Evolutionary conservation across 2,113 vertebrate species (phyloP), one percentile per base, ranked within the genome.

Genomic region (Cercocebus atys): DNA sequence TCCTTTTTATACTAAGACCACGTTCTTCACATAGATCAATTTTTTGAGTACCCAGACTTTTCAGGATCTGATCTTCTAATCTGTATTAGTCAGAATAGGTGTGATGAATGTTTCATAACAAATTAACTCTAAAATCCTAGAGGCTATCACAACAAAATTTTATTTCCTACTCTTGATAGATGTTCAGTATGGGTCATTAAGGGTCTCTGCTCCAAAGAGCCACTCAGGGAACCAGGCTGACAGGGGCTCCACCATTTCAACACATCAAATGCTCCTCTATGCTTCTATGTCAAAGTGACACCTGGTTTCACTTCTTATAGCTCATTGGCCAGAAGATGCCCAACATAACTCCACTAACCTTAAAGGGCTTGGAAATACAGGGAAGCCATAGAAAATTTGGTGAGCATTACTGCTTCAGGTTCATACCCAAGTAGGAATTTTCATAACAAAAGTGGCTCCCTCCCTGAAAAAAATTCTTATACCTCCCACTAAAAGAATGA

Each of bases 61-160:
- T 88, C 0, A 35, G n/a, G 40, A 52, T 87, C 45, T 43, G 35
- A 8, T 66, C 40, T 82, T 78, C 25, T 88, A 79, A 68, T 61
- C 25, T 80, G 45, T 86, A 43, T 79, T 73, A 78, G 17, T 86
- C 45, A 90, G 75, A 68, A 59, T 68, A 93, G 40, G 10, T 23
- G n/a, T 96, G 61, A 81, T 47, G 43, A 94, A 81, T 22, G 23
- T 85, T 61, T 57, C 0, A 30, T 45, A 64, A 50, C 18, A 93
- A 93, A 90, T 88, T 86, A 90, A 64, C 20, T 85, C 30, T 89
- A 76, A 90, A 93, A 88, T 50, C 52, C 87, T 85, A 97, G 45
- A 61, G 47, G 38, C 75, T 81, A 72, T 43, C 35, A 35, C 38
- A 50, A 55, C 4, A 80, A 87, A 96, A 68, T 4, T 61, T 84